Percentiles rank a stretch among this genome's conserved stretches.
These are phyloP conservation scores for Psephotus haematonotus DNA, from an alignment of 2,113 vertebrate species.

Conservation along the genomic window DNA sequence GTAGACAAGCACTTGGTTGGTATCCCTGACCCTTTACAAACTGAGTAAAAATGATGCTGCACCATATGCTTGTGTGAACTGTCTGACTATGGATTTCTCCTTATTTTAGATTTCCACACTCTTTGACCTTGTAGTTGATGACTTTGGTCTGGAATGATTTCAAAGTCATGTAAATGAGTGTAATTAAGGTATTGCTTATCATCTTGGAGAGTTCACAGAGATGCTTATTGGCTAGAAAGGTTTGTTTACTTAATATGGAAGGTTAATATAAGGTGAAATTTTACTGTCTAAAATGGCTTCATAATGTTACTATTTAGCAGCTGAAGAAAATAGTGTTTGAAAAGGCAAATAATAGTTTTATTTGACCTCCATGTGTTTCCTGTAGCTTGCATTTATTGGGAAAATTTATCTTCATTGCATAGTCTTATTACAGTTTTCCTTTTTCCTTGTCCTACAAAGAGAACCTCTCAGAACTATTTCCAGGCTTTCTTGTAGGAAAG, in stretches of 20 bases:
- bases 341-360: constrained; percentile 68
- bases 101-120: constrained; percentile 68
- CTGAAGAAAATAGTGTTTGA: constrained; percentile 65
- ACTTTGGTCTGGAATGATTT: constrained; percentile 83
- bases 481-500: constrained; percentile 5
- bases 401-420: constrained; percentile 43
- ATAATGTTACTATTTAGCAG: constrained; percentile 74
- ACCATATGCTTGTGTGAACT: background rate
- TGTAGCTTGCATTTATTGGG: constrained; percentile 43
- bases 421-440: background rate
- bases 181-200: constrained; percentile 88
- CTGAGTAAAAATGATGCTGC: background rate
- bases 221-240: constrained; percentile 82
- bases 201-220: constrained; percentile 78
- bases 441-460: background rate
- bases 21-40: background rate
- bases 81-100: constrained; percentile 31
- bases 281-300: constrained; percentile 72
- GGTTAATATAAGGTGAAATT: constrained; percentile 83
- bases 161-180: constrained; percentile 87
- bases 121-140: constrained; percentile 81
- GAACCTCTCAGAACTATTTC: background rate
- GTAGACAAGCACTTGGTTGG: background rate
- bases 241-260: constrained; percentile 79
- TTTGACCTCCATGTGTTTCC: constrained; percentile 50